A percentile compares a stretch with the other conserved stretches of the same genome.
phyloP scores from a whole-genome alignment of 1,140 invertebrate genomes.

The Drosophila erecta region DNA sequence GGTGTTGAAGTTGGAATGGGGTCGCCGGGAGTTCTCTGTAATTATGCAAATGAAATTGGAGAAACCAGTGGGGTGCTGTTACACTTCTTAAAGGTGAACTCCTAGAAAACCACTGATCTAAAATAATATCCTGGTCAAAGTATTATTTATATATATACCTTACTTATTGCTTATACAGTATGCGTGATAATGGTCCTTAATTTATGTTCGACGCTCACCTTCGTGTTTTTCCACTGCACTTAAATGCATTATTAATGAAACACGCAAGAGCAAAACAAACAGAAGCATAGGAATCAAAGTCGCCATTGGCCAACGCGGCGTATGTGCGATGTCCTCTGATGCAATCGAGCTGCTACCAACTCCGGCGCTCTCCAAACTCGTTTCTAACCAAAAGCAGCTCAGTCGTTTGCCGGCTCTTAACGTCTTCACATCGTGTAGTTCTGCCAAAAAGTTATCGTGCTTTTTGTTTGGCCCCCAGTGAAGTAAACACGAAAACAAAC shows the following conservation, averaged over 20 bases:
- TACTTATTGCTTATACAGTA: constrained; percentile 12
- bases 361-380: constrained; percentile 37
- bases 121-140: not conserved
- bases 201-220: constrained; percentile 37
- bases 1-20: not conserved
- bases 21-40: constrained; percentile 28
- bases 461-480: constrained; percentile 9
- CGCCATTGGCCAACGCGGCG: constrained; percentile 60
- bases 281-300: constrained; percentile 25
- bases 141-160: not conserved
- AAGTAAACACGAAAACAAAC: constrained; percentile 1
- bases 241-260: constrained; percentile 73
- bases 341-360: constrained; percentile 40
- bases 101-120: not conserved
- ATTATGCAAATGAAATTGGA: constrained; percentile 73
- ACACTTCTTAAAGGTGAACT: constrained; percentile 61
- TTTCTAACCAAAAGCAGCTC: constrained; percentile 37
- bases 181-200: constrained; percentile 58
- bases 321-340: constrained; percentile 66
- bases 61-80: constrained; percentile 1
- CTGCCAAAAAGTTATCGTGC: constrained; percentile 21
- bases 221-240: constrained; percentile 66
- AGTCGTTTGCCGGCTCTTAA: constrained; percentile 70
- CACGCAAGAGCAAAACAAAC: constrained; percentile 54
- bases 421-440: constrained; percentile 60